These are phyloP conservation scores for Nemopilema nomurai DNA, from an alignment of 30 jellyfish, hydroid and myxozoan genomes.

Conservation along the genomic window DNA sequence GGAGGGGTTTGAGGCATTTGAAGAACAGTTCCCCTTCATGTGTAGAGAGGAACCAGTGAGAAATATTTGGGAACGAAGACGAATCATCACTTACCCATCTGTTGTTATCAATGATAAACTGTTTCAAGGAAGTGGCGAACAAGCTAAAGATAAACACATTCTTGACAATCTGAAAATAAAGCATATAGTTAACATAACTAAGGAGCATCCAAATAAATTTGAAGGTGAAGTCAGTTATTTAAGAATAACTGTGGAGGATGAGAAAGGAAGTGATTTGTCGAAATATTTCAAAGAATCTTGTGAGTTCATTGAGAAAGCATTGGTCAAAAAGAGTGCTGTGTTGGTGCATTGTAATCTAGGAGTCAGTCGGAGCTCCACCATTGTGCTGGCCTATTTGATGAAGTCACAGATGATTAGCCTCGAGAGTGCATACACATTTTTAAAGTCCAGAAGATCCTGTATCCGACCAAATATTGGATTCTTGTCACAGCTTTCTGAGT, in stretches of 20 bases:
- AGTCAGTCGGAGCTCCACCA: constrained; percentile 85
- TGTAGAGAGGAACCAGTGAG: constrained; percentile 59
- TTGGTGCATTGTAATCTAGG: constrained; percentile 88
- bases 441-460: constrained; percentile 80
- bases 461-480: constrained; percentile 86
- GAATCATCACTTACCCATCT: constrained; percentile 74
- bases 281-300: constrained; percentile 64
- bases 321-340: constrained; percentile 61
- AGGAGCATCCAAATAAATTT: constrained; percentile 79
- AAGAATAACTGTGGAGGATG: constrained; percentile 74
- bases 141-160: constrained; percentile 66
- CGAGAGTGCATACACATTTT: constrained; percentile 55
- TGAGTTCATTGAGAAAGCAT: constrained; percentile 69
- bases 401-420: constrained; percentile 53
- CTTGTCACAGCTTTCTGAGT: constrained; percentile 68
- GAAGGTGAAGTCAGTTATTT: constrained; percentile 57
- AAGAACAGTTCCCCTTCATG: constrained; percentile 66
- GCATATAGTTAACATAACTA: constrained; percentile 71
- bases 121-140: constrained; percentile 94
- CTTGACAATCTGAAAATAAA: constrained; percentile 68
- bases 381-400: constrained; percentile 74
- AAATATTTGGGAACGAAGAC: constrained; percentile 66
- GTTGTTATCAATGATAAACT: constrained; percentile 56
- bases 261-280: constrained; percentile 35
- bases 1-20: constrained; percentile 57